A percentile compares a stretch with the other conserved stretches of the same genome.
phyloP scores from a whole-genome alignment of 2,888 invertebrate species.

The Torymus tubicola region DNA sequence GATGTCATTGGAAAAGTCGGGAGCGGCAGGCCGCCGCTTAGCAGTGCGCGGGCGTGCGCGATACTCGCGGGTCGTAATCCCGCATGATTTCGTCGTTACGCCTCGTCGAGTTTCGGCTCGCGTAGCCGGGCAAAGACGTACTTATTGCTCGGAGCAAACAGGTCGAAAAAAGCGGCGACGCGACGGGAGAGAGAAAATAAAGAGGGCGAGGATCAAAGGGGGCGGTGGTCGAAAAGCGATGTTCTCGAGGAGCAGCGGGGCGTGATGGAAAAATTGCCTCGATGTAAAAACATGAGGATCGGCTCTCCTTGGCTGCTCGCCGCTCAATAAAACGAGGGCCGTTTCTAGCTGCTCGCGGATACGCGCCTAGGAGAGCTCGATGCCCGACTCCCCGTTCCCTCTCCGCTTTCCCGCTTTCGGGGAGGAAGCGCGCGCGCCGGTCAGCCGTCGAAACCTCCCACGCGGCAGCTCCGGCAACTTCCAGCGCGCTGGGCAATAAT shows the following conservation, averaged over 20 bases:
- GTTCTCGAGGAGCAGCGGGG: slow-evolving; percentile 71
- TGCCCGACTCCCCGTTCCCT: slow-evolving; percentile 49
- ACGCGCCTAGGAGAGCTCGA: slow-evolving; percentile 61
- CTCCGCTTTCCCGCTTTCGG: neutral
- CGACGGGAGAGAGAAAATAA: neutral
- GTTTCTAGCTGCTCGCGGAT: slow-evolving; percentile 56
- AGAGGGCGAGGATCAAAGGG: slow-evolving; percentile 2
- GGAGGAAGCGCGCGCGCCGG: slow-evolving; percentile 1
- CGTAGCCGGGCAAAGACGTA: slow-evolving; percentile 62
- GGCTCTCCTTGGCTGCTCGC: slow-evolving; percentile 58
- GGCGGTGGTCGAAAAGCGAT: slow-evolving; percentile 66
- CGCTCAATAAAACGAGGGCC: slow-evolving; percentile 72
- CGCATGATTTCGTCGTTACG: slow-evolving; percentile 63
- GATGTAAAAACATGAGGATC: slow-evolving; percentile 76
- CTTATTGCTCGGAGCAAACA: slow-evolving; percentile 52
- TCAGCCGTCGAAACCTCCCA: slow-evolving; percentile 17
- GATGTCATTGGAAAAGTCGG: slow-evolving; percentile 40
- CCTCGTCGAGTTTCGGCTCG: slow-evolving; percentile 64
- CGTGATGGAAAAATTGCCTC: slow-evolving; percentile 76
- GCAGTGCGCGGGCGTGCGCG: neutral
- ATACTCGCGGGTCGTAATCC: slow-evolving; percentile 45
- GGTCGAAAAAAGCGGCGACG: neutral
- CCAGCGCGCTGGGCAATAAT: slow-evolving; percentile 68
- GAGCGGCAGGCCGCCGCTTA: slow-evolving; percentile 12
- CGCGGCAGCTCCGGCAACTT: neutral